Percentiles rank a stretch among this genome's conserved stretches.
Conservation (phyloP, 2,797 vertebrate species). For the Martes flavigula region DNA sequence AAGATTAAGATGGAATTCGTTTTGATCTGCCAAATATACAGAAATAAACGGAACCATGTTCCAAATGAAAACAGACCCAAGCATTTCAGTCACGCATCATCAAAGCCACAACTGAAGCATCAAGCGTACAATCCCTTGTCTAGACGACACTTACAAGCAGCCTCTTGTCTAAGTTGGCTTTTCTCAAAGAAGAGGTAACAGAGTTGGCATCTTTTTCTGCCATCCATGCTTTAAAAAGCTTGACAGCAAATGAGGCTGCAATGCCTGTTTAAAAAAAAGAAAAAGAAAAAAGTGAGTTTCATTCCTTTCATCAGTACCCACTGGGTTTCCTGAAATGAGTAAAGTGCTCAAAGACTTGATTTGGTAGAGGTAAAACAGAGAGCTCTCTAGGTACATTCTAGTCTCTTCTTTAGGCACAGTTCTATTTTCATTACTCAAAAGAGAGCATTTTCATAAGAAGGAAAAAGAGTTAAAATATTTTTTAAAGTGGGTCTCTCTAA, state of each 20-base stretch:
- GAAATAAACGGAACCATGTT: not conserved
- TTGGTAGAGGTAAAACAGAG: not conserved
- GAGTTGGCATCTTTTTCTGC: conserved; percentile 94
- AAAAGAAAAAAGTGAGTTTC: not conserved
- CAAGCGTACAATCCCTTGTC: fast-evolving
- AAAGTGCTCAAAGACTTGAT: not conserved
- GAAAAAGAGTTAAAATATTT: not conserved
- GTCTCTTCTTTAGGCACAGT: not conserved
- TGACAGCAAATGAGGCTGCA: conserved; percentile 93
- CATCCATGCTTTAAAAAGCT: conserved; percentile 96
- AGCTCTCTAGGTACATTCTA: not conserved
- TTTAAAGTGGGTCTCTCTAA: not conserved
- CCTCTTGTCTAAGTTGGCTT: conserved; percentile 94
- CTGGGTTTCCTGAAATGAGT: not conserved
- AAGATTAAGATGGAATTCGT: not conserved
- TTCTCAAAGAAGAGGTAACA: conserved; percentile 93
- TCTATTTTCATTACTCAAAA: not conserved
- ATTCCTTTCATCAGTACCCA: not conserved
- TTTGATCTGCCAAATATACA: not conserved
- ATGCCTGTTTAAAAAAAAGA: conserved; percentile 86
- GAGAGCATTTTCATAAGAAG: not conserved
- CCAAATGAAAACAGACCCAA: not conserved
- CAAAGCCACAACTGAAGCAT: fast-evolving
- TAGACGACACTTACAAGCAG: conserved; percentile 88
- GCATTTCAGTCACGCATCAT: fast-evolving